A percentile compares a stretch with the other conserved stretches of the same genome.
These are phyloP conservation scores for Galerucella nymphaeae DNA, from an alignment of 2,888 invertebrate genomes.

Conservation along the genomic window DNA sequence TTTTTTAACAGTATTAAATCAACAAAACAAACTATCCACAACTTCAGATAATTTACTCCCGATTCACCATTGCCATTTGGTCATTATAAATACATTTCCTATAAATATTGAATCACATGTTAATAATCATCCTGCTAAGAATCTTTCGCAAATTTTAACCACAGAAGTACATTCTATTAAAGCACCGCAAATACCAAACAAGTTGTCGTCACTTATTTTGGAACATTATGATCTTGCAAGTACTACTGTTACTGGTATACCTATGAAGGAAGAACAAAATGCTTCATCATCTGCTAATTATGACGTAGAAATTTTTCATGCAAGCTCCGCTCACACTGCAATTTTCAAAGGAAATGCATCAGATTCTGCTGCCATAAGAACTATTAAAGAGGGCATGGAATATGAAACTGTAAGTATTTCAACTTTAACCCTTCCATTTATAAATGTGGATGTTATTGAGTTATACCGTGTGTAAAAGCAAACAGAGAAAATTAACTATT, in stretches of 20 bases:
- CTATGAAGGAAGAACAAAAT: constrained; percentile 99
- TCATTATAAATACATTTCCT: constrained; percentile 89
- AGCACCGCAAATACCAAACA: constrained; percentile 79
- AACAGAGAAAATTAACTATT: no score
- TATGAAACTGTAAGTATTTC: constrained; percentile 74
- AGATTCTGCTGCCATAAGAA: constrained; percentile 73
- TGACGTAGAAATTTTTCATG: constrained; percentile 97
- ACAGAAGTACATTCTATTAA: constrained; percentile 85
- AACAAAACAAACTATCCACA: constrained; percentile 80
- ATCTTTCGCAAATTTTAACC: constrained; percentile 78
- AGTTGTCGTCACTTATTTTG: constrained; percentile 80
- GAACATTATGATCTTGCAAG: constrained; percentile 92
- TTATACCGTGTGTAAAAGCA: no score
- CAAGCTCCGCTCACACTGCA: constrained; percentile 85
- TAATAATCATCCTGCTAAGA: constrained; percentile 75
- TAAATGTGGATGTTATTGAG: background rate
- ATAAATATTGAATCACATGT: constrained; percentile 83
- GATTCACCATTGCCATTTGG: constrained; percentile 89
- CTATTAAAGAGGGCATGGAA: constrained; percentile 78
- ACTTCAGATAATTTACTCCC: constrained; percentile 75
- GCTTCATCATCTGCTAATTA: constrained; percentile 98
- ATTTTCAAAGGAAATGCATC: constrained; percentile 74
- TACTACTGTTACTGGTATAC: constrained; percentile 94
- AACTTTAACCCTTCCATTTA: background rate
- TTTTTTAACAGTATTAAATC: constrained; percentile 81